These are phyloP conservation scores for Spondyliosoma cantharus DNA, from an alignment of 2,797 vertebrate species.

Conservation along the genomic window DNA sequence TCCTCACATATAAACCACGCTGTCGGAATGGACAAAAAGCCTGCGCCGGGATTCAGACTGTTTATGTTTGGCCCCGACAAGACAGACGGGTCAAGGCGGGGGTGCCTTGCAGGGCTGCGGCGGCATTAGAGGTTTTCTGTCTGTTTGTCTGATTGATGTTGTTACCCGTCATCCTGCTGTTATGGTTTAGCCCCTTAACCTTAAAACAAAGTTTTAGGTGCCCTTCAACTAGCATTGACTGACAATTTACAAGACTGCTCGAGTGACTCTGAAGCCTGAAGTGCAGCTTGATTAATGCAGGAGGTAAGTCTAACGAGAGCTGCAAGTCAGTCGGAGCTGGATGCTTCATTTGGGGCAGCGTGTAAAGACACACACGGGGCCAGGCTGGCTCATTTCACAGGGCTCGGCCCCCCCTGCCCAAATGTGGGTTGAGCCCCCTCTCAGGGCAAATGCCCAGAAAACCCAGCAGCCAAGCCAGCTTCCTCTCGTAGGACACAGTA, in stretches of 20 bases:
- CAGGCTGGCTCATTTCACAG: slow-evolving; percentile 34
- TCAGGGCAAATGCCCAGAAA: slow-evolving; percentile 34
- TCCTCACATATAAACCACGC: slow-evolving; percentile 46
- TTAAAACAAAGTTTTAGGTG: slow-evolving; percentile 16
- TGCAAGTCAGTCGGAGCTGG: slow-evolving; percentile 12
- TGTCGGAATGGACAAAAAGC: slow-evolving; percentile 4
- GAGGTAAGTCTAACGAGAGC: slow-evolving; percentile 3
- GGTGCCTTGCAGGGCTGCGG: slow-evolving; percentile 23
- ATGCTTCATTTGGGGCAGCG: slow-evolving; percentile 33
- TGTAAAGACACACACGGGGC: slow-evolving; percentile 10
- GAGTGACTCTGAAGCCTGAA: neutral
- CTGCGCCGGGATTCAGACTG: slow-evolving; percentile 25
- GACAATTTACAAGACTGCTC: slow-evolving; percentile 11
- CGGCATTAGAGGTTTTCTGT: neutral
- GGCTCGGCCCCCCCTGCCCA: slow-evolving; percentile 24
- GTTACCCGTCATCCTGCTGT: slow-evolving; percentile 4
- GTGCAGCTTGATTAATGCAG: neutral
- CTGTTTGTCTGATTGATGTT: neutral
- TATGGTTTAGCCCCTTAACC: slow-evolving; percentile 12
- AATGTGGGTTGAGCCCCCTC: slow-evolving; percentile 29
- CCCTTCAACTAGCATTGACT: slow-evolving; percentile 12
- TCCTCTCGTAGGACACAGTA: slow-evolving; percentile 38
- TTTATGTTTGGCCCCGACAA: slow-evolving; percentile 31
- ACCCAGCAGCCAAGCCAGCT: slow-evolving; percentile 44
- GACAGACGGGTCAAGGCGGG: slow-evolving; percentile 48